Evolutionary conservation across 2,888 invertebrate species (phyloP), one percentile per base, ranked within the genome.

Genomic region (Dryobotodes eremita): DNA sequence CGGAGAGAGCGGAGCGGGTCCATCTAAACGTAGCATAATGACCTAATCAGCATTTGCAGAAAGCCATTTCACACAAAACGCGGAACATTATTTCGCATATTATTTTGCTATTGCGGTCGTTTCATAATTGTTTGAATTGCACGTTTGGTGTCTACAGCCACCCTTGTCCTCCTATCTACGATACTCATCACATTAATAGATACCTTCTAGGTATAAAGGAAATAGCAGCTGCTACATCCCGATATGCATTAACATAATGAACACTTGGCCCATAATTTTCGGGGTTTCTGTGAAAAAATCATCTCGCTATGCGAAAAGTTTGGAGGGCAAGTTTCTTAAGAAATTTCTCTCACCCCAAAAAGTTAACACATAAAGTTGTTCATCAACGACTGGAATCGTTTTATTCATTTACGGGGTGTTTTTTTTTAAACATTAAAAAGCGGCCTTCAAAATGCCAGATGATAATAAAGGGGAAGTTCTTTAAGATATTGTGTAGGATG

Each of bases 201-300:
- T 61, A 62, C 53, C 20, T 53, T 71, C 81, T 68, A 82, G 53
- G 59, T 69, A 79, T 70, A 81, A 86, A 83, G 74, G 55, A 75
- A 84, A 84, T 80, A 89, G 78, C 88, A 88, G 89, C 86, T 89
- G 88, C 70, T 82, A 75, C 73, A 77, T 59, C 65, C 71, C 83
- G 73, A 83, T 82, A 84, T 62, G 64, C 89, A 88, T 88, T 89
- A 88, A 80, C 82, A 82, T 89, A 88, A 88, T 85, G 88, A 89
- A 83, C 79, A 82, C 82, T 89, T 61, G 72, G 71, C 77, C 75
- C 86, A 82, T 89, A 82, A 88, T 86, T 85, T 83, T 80, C 71
- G 74, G 64, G 78, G 68, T 59, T 83, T 83, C 79, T 68, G 82
- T 80, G 74, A 82, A 88, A 84, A 88, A 86, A 88, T 84, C 84